Evolutionary conservation across 2,797 vertebrate species (phyloP).

Genomic region (Onychomys torridus): DNA sequence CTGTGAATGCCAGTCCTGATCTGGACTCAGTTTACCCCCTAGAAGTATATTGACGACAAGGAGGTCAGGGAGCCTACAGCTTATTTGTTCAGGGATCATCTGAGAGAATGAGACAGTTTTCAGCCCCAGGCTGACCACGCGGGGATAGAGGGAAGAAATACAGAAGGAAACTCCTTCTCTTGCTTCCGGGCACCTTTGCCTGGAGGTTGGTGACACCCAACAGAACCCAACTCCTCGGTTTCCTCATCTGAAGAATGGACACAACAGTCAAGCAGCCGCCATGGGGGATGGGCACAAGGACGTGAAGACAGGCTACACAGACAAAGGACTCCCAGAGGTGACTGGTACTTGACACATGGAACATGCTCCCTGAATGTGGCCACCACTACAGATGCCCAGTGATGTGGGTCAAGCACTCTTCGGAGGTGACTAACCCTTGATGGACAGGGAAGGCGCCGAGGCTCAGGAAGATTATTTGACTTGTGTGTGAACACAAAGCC

Average conservation of each 20-base stretch:
- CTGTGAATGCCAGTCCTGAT: not conserved
- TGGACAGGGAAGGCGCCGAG: not conserved
- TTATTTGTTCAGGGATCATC: not conserved
- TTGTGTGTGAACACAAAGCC: not conserved
- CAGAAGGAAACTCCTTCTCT: not conserved
- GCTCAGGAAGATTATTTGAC: not conserved
- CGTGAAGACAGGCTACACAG: fast-evolving
- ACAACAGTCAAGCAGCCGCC: fast-evolving
- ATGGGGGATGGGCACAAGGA: not conserved
- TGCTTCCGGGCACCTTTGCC: fast-evolving
- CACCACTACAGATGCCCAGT: not conserved
- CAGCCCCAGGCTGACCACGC: not conserved
- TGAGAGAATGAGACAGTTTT: not conserved
- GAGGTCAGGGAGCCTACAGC: not conserved
- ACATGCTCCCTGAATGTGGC: fast-evolving
- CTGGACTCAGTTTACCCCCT: not conserved
- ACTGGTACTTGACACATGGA: fast-evolving
- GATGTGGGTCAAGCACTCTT: not conserved
- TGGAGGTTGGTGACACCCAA: not conserved
- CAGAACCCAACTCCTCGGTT: not conserved
- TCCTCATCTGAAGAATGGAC: not conserved
- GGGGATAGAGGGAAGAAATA: fast-evolving
- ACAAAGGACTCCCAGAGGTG: fast-evolving
- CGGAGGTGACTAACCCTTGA: not conserved
- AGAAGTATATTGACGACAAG: not conserved